A percentile compares a stretch with the other conserved stretches of the same genome.
phyloP scores from a whole-genome alignment of 1,140 invertebrate species.

The Drosophila sp. region DNA sequence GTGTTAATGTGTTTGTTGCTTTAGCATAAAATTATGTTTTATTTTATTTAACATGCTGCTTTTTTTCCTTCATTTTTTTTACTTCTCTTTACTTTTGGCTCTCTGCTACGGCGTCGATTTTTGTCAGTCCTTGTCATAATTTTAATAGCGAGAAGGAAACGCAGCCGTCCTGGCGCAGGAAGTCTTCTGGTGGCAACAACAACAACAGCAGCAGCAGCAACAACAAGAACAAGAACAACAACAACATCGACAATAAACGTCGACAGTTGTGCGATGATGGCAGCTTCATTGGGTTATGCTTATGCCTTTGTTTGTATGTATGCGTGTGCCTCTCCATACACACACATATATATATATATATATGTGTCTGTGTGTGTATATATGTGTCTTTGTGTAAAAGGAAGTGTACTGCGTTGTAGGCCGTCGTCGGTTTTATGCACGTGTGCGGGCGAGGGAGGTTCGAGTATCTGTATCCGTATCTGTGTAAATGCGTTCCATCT shows the following conservation, averaged over 20 bases:
- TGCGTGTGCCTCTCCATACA: not conserved
- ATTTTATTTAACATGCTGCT: constrained; percentile 80
- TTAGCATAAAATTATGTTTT: constrained; percentile 81
- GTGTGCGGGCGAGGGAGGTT: constrained; percentile 61
- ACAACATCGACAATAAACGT: constrained; percentile 42
- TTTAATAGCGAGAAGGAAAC: constrained; percentile 47
- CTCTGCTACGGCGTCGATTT: constrained; percentile 54
- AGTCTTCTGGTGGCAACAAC: constrained; percentile 61
- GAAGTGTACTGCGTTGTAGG: constrained; percentile 79
- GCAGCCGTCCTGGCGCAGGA: constrained; percentile 60
- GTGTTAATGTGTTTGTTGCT: constrained; percentile 82
- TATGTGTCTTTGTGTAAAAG: constrained; percentile 65
- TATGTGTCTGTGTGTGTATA: constrained; percentile 39
- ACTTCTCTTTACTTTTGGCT: not conserved
- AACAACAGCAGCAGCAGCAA: no score
- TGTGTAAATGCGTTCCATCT: constrained; percentile 74
- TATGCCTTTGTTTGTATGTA: constrained; percentile 52
- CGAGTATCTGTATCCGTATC: constrained; percentile 77
- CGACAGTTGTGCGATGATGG: constrained; percentile 65
- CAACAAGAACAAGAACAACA: no score
- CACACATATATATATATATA: no score
- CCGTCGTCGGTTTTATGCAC: constrained; percentile 55
- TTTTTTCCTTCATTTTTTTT: constrained; percentile 1
- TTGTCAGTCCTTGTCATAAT: constrained; percentile 77
- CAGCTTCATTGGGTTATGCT: constrained; percentile 74